Conservation (phyloP, 2,113 vertebrate species). For the Natator depressus region DNA sequence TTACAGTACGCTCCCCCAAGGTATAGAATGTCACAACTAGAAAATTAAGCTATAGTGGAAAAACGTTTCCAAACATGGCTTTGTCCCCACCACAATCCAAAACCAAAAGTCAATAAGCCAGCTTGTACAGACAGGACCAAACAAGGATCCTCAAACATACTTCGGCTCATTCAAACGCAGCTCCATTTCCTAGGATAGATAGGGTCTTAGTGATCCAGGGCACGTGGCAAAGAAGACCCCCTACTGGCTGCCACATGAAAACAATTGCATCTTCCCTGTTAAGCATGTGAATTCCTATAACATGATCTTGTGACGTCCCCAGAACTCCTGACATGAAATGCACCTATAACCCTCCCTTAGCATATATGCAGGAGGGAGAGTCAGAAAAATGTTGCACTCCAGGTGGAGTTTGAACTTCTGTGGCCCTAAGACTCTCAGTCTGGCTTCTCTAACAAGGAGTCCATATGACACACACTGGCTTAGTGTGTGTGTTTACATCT, state of each 20-base stretch:
- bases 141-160: fast-evolving
- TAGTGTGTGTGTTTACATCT: fast-evolving
- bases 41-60: background rate
- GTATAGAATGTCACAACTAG: too few species aligned
- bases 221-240: background rate
- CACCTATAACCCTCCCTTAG: background rate
- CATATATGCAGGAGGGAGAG: fast-evolving
- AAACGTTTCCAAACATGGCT: fast-evolving
- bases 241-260: background rate
- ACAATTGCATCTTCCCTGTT: background rate
- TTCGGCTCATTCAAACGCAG: background rate
- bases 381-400: background rate
- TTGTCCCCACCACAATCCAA: background rate
- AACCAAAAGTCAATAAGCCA: background rate
- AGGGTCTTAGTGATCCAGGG: background rate
- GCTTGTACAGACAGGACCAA: background rate
- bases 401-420: background rate
- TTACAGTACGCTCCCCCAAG: too few species aligned
- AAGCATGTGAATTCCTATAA: background rate
- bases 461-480: background rate
- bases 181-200: background rate
- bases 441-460: slow-evolving; percentile 16
- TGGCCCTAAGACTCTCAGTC: background rate
- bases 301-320: background rate
- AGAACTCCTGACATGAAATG: background rate